Evolutionary conservation across 64 coral and sea anemone species (phyloP).

Genomic region (Stichodactyla helianthus): DNA sequence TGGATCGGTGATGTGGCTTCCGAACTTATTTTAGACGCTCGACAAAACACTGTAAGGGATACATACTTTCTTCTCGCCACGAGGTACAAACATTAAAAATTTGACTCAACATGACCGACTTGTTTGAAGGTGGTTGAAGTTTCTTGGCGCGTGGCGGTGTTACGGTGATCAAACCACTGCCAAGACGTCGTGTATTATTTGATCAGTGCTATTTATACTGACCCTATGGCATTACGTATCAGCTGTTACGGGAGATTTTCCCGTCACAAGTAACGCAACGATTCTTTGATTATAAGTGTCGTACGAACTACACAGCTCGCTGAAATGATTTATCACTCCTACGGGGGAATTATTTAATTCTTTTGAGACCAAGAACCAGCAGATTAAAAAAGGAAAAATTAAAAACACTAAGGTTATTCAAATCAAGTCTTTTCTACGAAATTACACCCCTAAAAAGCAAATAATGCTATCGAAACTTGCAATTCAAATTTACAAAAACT

Average conservation of each 20-base stretch:
- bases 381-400: not conserved
- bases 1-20: not conserved
- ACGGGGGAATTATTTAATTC: not conserved
- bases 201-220: slow-evolving; percentile 21
- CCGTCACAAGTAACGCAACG: not conserved
- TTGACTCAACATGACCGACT: not conserved
- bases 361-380: not conserved
- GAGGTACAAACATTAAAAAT: not conserved
- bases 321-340: not conserved
- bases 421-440: not conserved
- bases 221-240: slow-evolving; percentile 4
- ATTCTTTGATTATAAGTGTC: not conserved
- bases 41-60: not conserved
- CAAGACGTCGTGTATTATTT: slow-evolving; percentile 3
- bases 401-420: not conserved
- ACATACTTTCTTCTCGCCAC: not conserved
- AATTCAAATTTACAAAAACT: not conserved
- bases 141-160: not conserved
- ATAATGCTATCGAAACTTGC: not conserved
- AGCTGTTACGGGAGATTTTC: not conserved
- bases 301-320: not conserved
- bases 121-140: not conserved
- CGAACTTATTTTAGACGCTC: not conserved
- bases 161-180: slow-evolving; percentile 3
- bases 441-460: not conserved